These are phyloP conservation scores for Zosterops lateralis DNA, from an alignment of 2,113 vertebrate genomes.

Conservation along the genomic window DNA sequence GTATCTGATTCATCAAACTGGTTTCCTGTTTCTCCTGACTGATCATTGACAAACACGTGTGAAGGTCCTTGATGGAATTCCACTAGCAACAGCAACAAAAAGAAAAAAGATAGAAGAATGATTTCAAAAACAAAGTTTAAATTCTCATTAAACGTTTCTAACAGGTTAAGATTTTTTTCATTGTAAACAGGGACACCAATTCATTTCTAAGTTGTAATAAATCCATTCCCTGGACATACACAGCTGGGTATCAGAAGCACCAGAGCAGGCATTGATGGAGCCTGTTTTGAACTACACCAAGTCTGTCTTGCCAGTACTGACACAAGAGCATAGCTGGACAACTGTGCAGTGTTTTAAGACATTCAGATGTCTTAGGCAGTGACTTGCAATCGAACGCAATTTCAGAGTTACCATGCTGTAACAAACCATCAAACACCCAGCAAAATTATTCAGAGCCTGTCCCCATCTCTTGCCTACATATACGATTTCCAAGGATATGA, in stretches of 20 bases:
- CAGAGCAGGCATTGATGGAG: neutral
- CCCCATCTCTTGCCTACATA: neutral
- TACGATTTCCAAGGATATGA: neutral
- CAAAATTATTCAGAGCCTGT: neutral
- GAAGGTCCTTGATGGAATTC: constrained; percentile 75
- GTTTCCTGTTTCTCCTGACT: constrained; percentile 74
- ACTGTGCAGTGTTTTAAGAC: neutral
- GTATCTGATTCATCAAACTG: constrained; percentile 73
- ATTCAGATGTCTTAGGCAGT: neutral
- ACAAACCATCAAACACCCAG: neutral
- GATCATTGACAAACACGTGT: constrained; percentile 65
- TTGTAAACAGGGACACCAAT: neutral
- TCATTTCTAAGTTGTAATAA: neutral
- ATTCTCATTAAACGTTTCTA: neutral
- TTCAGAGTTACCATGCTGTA: neutral
- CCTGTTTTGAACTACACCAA: neutral
- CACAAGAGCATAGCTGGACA: neutral
- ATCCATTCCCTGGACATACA: neutral
- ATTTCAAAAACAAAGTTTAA: neutral
- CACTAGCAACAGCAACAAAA: constrained; percentile 32
- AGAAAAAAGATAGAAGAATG: neutral
- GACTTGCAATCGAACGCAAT: neutral
- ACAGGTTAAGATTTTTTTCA: neutral
- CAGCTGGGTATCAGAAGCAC: neutral
- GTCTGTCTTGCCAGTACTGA: neutral